Percentiles rank a stretch among this genome's conserved stretches.
Conservation (phyloP, 2,113 vertebrate species). For the Verasper variegatus region DNA sequence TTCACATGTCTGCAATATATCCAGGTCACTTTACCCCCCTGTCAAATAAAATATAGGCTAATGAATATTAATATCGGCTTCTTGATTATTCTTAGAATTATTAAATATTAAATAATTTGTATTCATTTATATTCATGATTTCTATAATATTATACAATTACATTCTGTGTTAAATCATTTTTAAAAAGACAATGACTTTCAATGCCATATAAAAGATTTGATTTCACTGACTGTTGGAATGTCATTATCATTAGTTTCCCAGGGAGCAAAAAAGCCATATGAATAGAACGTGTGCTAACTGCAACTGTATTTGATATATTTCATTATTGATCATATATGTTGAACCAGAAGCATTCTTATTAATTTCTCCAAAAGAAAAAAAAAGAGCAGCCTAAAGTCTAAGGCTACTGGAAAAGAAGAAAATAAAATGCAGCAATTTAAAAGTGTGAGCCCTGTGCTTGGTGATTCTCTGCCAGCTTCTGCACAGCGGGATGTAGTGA, state of each 20-base stretch:
- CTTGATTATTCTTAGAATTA: not conserved
- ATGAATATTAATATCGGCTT: not conserved
- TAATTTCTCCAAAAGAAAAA: not conserved
- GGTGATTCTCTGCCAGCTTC: not conserved
- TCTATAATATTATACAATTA: not conserved
- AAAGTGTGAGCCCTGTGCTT: not conserved
- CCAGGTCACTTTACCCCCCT: not conserved
- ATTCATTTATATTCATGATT: not conserved
- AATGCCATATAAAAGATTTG: not conserved
- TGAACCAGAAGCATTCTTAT: not conserved
- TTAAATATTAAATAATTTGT: not conserved
- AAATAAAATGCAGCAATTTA: not conserved
- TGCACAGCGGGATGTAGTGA: not conserved
- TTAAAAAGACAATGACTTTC: not conserved
- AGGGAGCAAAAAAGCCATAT: not conserved
- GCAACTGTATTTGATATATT: too few relatives aligned
- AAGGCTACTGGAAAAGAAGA: not conserved
- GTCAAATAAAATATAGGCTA: too few relatives aligned
- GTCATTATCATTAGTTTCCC: conserved; percentile 3
- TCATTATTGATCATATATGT: not conserved
- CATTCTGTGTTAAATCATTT: not conserved
- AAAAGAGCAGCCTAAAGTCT: not conserved
- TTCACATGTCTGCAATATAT: not conserved
- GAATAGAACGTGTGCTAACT: not conserved
- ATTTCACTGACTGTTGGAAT: not conserved